These are phyloP conservation scores for Frankliniella intonsa DNA, from an alignment of 2,888 invertebrate species.

Conservation along the genomic window DNA sequence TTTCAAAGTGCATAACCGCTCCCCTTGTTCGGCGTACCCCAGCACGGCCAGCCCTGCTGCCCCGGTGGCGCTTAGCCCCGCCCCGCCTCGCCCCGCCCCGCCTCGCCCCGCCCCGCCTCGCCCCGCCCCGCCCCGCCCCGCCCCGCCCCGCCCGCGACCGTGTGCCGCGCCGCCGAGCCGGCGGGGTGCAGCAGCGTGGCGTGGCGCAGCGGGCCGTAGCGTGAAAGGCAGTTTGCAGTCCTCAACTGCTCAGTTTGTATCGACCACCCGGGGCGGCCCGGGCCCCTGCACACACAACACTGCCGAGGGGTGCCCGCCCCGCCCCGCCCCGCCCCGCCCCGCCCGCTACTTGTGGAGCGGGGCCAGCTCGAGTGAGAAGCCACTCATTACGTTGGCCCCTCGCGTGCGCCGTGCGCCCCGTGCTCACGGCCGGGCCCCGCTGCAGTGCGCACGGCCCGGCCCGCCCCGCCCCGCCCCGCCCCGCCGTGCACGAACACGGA, in stretches of 20 bases:
- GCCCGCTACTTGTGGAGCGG: neutral
- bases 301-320: neutral
- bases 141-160: too few species aligned
- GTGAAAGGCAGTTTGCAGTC: conserved; percentile 3
- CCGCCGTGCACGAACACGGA: neutral
- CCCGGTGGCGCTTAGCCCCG: neutral
- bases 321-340: neutral
- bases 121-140: too few species aligned
- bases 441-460: neutral
- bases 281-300: neutral
- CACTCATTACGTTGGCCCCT: neutral
- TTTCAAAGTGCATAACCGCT: neutral
- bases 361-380: neutral
- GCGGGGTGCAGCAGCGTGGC: neutral
- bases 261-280: neutral
- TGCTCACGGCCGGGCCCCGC: neutral
- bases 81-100: neutral
- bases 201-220: neutral
- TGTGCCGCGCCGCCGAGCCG: too few species aligned
- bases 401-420: neutral
- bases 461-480: neutral
- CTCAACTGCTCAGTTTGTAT: conserved; percentile 13
- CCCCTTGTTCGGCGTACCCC: neutral
- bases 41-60: neutral
- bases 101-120: too few species aligned